Conservation (phyloP, 2,113 vertebrate genomes). For the Otis tarda region DNA sequence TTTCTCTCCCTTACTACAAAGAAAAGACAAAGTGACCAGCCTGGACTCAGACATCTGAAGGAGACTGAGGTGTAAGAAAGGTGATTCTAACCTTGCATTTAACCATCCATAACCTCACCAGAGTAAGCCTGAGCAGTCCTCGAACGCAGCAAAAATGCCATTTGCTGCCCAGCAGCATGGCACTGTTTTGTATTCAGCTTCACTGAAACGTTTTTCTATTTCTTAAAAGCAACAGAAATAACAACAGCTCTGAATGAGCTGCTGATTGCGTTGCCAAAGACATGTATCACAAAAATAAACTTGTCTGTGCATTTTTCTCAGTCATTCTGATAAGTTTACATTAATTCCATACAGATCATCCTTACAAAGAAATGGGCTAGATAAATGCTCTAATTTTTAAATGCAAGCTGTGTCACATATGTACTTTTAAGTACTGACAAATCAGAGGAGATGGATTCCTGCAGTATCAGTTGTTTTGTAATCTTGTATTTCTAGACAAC, state of each 20-base stretch:
- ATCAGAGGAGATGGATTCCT: background rate
- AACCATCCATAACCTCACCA: background rate
- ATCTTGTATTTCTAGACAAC: background rate
- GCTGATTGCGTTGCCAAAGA: background rate
- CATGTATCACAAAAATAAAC: background rate
- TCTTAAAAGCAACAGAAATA: background rate
- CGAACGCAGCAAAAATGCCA: background rate
- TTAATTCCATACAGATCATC: background rate
- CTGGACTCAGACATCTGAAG: background rate
- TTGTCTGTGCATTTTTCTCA: background rate
- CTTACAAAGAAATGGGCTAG: background rate
- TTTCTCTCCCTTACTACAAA: background rate
- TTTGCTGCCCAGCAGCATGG: rapidly evolving
- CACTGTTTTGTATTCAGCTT: background rate
- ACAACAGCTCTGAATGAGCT: background rate
- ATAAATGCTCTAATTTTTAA: background rate
- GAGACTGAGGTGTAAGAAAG: background rate
- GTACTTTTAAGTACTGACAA: background rate
- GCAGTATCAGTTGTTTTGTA: background rate
- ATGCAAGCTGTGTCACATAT: background rate
- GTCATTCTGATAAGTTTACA: background rate
- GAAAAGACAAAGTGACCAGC: background rate
- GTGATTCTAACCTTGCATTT: background rate
- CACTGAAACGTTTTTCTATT: background rate
- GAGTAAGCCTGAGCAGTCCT: background rate